Base-by-base conservation (phyloP, 37 sponge, comb jelly and placozoan species). In the Ephydatia muelleri region DNA sequence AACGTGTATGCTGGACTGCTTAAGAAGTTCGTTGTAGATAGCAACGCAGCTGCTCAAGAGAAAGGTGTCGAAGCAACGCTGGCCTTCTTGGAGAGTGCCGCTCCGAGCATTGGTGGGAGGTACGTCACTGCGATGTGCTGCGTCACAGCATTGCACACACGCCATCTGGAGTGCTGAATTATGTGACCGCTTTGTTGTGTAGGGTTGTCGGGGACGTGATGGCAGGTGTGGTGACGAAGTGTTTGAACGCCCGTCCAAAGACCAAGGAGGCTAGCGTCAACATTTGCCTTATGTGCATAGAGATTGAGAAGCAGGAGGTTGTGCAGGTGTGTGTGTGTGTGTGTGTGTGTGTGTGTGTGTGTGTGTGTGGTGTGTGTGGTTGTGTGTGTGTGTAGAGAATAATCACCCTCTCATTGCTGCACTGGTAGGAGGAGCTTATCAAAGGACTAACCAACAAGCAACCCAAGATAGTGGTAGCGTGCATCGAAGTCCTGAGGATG, bases 31-130 rank as follows among this genome's bases (percentile, higher is more conserved):
- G 92, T 94, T 13, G 75, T 84, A 48, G 98, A 98, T 75, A 83
- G 85, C 67, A 98, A 98, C 49, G 96, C 93, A 27, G 69, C 92
- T 34, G 94, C 96, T 11, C 96, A 96, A 72, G 98, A 98, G 91
- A 98, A 95, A 68, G 98, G 88, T 8, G 77, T 96, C 31, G 98
- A 94, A 64, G 96, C 94, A 19, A 84, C 95, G 21, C 79, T 96
- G 33, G 88, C 90, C 32, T 96, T 98, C 74, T 80, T 92, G 16
- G 92, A 91, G 67, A 74, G 73, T 81, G 96, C 98, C 13, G 86
- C 90, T 19, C 68, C 57, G 6, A 43, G 43, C 6, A 84, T 85
- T 75, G 92, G 95, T 74, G 81, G 79, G 47, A 94, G 91, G 95
- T 97, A 47, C 88, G 93, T 67, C 4, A 68, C n/a, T 67, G 16